Conservation (phyloP, 2,888 invertebrate genomes). For the Drosophila parthenogenetica region DNA sequence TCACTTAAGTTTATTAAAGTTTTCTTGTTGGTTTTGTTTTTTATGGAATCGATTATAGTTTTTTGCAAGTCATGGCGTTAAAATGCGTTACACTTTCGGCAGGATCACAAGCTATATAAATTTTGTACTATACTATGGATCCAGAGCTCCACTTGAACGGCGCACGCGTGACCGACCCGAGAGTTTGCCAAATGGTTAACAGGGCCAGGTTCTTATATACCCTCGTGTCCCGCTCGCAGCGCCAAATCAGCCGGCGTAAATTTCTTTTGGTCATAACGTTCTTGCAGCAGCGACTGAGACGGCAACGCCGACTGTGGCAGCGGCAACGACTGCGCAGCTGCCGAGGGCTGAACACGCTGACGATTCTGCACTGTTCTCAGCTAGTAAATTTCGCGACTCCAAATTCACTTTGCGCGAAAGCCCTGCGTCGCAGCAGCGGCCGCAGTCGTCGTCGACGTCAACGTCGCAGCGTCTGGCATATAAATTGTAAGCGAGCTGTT, state of each 20-base stretch:
- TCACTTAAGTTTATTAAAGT: conserved; percentile 12
- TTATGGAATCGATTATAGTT: background rate
- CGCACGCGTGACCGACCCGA: conserved; percentile 80
- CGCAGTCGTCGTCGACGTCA: conserved; percentile 16
- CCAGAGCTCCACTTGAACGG: conserved; percentile 59
- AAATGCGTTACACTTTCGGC: conserved; percentile 39
- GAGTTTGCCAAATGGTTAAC: conserved; percentile 75
- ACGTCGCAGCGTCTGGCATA: conserved; percentile 40
- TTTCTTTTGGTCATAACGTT: conserved; percentile 71
- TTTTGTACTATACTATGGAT: background rate
- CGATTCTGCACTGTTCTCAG: conserved; percentile 28
- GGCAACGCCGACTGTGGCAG: conserved; percentile 33
- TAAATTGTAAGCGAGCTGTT: conserved; percentile 56
- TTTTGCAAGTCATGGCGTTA: conserved; percentile 30
- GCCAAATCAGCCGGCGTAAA: conserved; percentile 51
- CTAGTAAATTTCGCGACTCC: conserved; percentile 36
- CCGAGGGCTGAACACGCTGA: conserved; percentile 10
- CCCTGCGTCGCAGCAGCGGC: conserved; percentile 43
- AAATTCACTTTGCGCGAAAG: conserved; percentile 60
- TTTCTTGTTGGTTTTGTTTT: background rate
- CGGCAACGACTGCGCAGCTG: conserved; percentile 48
- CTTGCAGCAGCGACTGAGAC: conserved; percentile 31
- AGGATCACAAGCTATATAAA: conserved; percentile 46
- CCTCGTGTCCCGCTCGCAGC: conserved; percentile 73
- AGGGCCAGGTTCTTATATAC: conserved; percentile 84